Conservation (phyloP, 2,113 vertebrate genomes). For the Otocyon megalotis region DNA sequence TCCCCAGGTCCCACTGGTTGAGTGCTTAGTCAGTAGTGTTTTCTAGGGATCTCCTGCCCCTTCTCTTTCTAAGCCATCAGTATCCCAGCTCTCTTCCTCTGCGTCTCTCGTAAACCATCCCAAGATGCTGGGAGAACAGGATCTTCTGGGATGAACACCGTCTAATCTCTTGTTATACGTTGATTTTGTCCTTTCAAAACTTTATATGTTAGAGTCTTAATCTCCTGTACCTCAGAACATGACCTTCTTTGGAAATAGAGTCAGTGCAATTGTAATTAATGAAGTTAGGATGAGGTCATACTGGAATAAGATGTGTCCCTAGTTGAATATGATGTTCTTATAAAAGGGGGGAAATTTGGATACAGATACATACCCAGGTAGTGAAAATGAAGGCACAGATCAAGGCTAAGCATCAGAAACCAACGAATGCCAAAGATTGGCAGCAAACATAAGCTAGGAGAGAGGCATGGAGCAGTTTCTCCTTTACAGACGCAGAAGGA, state of each 20-base stretch:
- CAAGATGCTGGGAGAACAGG: background rate
- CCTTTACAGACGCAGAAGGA: background rate
- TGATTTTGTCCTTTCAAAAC: background rate
- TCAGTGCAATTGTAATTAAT: background rate
- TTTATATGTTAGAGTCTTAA: background rate
- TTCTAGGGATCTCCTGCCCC: background rate
- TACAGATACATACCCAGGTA: background rate
- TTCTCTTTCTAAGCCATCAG: background rate
- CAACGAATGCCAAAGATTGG: background rate
- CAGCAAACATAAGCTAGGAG: background rate
- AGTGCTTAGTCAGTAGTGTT: background rate
- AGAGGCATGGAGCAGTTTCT: background rate
- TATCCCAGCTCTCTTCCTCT: background rate
- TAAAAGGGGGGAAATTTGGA: background rate
- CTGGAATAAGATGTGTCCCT: background rate
- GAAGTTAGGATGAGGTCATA: background rate
- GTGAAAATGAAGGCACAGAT: background rate
- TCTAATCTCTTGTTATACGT: background rate
- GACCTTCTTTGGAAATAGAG: slow-evolving; percentile 9
- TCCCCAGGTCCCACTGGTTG: background rate
- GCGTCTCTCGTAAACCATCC: background rate
- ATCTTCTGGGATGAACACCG: background rate
- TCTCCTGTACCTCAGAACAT: background rate
- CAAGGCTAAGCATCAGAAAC: background rate
- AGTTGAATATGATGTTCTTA: background rate